Evolutionary conservation across 2,797 vertebrate genomes (phyloP).

Genomic region (Coracias cyanogaster): DNA sequence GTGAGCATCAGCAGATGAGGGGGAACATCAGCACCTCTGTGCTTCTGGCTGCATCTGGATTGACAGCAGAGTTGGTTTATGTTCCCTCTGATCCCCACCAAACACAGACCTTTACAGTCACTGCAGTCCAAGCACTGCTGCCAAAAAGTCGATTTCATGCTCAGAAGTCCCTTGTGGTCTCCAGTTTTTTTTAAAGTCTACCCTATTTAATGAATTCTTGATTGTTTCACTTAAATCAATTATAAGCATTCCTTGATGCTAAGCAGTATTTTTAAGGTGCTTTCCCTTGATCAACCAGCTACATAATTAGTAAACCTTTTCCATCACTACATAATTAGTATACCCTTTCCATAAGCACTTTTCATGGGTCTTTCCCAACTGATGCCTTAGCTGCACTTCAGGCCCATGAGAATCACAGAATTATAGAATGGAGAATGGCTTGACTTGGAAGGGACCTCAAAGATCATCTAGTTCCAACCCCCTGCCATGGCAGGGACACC

Average conservation of each 20-base stretch:
- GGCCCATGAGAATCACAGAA: neutral
- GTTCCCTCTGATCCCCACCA: neutral
- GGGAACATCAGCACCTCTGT: neutral
- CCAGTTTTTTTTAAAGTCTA: fast-evolving
- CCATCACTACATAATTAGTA: neutral
- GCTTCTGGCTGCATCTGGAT: neutral
- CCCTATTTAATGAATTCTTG: neutral
- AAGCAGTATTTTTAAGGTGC: neutral
- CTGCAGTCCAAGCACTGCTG: neutral
- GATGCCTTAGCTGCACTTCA: neutral
- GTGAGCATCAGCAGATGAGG: neutral
- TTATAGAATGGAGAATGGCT: no score
- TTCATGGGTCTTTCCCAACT: neutral
- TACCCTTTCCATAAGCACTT: neutral
- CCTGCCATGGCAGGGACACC: no score
- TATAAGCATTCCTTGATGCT: neutral
- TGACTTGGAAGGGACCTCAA: no score
- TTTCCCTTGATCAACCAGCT: neutral
- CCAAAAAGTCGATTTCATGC: neutral
- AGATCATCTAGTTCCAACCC: no score
- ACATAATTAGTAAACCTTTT: neutral
- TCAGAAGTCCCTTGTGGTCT: fast-evolving
- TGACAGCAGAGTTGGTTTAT: fast-evolving
- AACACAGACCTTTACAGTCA: neutral
- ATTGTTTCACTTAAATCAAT: neutral